Evolutionary conservation across 2,113 vertebrate genomes (phyloP).

Genomic region (Hymenochirus boettgeri): DNA sequence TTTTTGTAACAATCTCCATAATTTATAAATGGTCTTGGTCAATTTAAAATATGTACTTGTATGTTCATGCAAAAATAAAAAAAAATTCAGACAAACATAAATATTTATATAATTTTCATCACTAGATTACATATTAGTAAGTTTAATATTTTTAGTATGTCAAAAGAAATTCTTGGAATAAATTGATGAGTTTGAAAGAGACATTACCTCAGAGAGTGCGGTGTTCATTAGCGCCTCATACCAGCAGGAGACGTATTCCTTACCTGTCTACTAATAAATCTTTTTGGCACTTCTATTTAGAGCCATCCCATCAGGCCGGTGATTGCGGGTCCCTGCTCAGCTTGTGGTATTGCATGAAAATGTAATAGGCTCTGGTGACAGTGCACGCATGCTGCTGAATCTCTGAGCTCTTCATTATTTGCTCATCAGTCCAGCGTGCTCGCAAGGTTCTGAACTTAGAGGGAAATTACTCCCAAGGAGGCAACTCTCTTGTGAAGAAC

Average conservation of each 20-base stretch:
- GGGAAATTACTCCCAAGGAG: conserved; percentile 1
- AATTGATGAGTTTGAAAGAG: conserved; percentile 6
- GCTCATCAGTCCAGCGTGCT: conserved; percentile 12
- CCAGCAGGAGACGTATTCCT: neutral
- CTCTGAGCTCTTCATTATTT: conserved; percentile 12
- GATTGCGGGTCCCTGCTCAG: conserved; percentile 13
- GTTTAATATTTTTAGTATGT: too few relatives aligned
- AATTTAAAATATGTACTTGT: too few relatives aligned
- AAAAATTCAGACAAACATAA: too few relatives aligned
- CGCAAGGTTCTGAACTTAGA: neutral
- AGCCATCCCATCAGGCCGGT: conserved; percentile 8
- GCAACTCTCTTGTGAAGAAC: neutral
- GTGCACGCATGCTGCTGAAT: neutral
- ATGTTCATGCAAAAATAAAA: too few relatives aligned
- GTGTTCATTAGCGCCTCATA: conserved; percentile 9
- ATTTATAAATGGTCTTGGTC: too few relatives aligned
- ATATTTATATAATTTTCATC: too few relatives aligned
- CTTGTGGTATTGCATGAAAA: conserved; percentile 8
- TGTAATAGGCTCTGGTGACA: conserved; percentile 1
- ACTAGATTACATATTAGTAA: too few relatives aligned
- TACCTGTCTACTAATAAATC: conserved; percentile 19
- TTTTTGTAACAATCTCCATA: too few relatives aligned
- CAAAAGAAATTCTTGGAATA: conserved; percentile 17
- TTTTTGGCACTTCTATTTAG: conserved; percentile 30
- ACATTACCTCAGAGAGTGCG: conserved; percentile 5